These are phyloP conservation scores for Neoascia interrupta DNA, from an alignment of 2,888 invertebrate species.

Conservation along the genomic window DNA sequence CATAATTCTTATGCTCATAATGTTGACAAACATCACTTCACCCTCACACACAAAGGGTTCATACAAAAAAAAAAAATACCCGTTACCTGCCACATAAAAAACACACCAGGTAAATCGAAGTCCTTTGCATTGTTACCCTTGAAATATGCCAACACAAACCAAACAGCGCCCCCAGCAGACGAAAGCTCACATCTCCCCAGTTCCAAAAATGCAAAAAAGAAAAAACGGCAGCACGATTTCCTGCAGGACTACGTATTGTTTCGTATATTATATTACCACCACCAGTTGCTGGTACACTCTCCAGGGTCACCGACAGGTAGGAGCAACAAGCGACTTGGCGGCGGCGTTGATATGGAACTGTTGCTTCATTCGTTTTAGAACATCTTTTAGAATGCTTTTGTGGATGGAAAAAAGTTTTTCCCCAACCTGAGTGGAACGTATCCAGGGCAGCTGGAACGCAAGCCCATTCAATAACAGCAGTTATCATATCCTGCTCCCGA, in stretches of 20 bases:
- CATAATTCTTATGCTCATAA: constrained; percentile 6
- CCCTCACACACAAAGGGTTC: neutral
- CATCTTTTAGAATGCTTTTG: constrained; percentile 17
- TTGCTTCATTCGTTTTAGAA: constrained; percentile 25
- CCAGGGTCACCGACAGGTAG: constrained; percentile 26
- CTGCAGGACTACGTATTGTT: constrained; percentile 30
- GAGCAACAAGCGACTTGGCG: constrained; percentile 34
- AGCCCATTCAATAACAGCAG: constrained; percentile 6
- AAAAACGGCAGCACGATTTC: too few relatives aligned
- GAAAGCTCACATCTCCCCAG: constrained; percentile 33
- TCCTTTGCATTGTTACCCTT: constrained; percentile 60
- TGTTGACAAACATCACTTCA: constrained; percentile 5
- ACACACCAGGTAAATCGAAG: constrained; percentile 49
- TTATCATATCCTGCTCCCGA: too few relatives aligned
- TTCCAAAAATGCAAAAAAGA: neutral
- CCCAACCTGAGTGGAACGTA: constrained; percentile 18
- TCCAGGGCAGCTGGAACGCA: constrained; percentile 39
- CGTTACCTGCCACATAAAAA: constrained; percentile 7
- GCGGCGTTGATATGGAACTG: constrained; percentile 13
- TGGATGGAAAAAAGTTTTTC: constrained; percentile 16
- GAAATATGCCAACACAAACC: constrained; percentile 31
- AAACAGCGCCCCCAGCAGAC: neutral
- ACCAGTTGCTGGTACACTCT: constrained; percentile 58
- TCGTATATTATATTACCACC: too few relatives aligned
- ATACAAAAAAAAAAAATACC: neutral